Evolutionary conservation across 1,140 invertebrate species (phyloP).

Genomic region (Drosophila equinoxialis): DNA sequence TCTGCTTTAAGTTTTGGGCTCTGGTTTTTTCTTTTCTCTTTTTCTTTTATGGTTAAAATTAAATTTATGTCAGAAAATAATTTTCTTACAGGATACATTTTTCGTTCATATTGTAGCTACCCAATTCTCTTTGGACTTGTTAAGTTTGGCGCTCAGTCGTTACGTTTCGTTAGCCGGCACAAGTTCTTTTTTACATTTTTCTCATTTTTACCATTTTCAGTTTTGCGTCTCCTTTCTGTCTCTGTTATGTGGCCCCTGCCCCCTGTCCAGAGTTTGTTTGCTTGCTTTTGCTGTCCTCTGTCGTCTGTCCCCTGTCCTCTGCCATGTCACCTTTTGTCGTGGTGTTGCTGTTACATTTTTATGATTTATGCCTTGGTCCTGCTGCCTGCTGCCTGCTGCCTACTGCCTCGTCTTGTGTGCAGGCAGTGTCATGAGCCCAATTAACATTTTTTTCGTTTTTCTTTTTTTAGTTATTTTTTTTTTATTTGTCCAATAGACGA

Average conservation of each 20-base stretch:
- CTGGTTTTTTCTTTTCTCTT: background rate
- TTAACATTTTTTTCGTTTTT: slow-evolving; percentile 71
- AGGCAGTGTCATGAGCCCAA: slow-evolving; percentile 74
- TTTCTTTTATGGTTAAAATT: background rate
- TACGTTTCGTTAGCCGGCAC: slow-evolving; percentile 69
- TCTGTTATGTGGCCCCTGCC: background rate
- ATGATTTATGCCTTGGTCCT: slow-evolving; percentile 71
- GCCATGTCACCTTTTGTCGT: slow-evolving; percentile 37
- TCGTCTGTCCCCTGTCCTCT: slow-evolving; percentile 17
- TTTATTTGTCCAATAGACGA: slow-evolving; percentile 23
- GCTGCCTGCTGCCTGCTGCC: background rate
- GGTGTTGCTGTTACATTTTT: slow-evolving; percentile 66
- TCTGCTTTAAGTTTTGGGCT: background rate
- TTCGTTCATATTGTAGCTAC: slow-evolving; percentile 42
- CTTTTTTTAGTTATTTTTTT: slow-evolving; percentile 41
- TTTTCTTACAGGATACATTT: slow-evolving; percentile 31
- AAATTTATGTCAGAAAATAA: background rate
- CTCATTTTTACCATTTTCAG: slow-evolving; percentile 1
- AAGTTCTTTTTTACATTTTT: slow-evolving; percentile 33
- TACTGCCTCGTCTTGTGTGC: slow-evolving; percentile 6
- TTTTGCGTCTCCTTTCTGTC: slow-evolving; percentile 11
- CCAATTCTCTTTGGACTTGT: slow-evolving; percentile 46
- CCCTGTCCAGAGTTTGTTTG: slow-evolving; percentile 10
- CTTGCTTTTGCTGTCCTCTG: slow-evolving; percentile 7
- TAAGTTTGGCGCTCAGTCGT: slow-evolving; percentile 65